Conservation (phyloP, 2,888 invertebrate species). For the Nycteola revayana region DNA sequence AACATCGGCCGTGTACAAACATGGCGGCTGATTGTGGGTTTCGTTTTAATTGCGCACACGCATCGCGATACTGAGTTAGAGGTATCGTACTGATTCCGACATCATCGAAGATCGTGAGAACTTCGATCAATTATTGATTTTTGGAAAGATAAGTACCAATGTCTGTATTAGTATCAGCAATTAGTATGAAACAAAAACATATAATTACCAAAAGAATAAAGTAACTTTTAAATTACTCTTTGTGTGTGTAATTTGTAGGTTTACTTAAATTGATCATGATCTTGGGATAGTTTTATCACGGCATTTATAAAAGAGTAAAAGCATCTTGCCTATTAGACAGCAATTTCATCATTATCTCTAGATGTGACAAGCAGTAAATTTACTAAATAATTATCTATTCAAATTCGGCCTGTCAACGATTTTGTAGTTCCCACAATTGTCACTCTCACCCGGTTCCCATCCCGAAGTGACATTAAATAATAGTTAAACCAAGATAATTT, state of each 20-base stretch:
- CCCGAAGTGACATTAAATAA: slow-evolving; percentile 68
- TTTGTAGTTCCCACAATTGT: slow-evolving; percentile 64
- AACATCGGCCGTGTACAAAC: slow-evolving; percentile 81
- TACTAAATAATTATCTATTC: slow-evolving; percentile 58
- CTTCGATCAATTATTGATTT: slow-evolving; percentile 68
- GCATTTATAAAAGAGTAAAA: slow-evolving; percentile 34
- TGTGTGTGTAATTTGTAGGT: slow-evolving; percentile 13
- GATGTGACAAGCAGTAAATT: slow-evolving; percentile 45
- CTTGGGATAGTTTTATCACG: slow-evolving; percentile 26
- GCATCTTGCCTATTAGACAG: slow-evolving; percentile 24
- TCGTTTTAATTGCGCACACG: slow-evolving; percentile 81
- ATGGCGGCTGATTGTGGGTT: slow-evolving; percentile 81
- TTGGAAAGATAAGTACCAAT: slow-evolving; percentile 38
- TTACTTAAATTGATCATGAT: slow-evolving; percentile 21
- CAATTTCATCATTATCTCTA: slow-evolving; percentile 34
- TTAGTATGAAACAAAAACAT: slow-evolving; percentile 29
- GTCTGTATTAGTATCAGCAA: slow-evolving; percentile 16
- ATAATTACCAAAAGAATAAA: slow-evolving; percentile 23
- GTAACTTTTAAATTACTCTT: slow-evolving; percentile 27
- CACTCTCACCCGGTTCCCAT: slow-evolving; percentile 61
- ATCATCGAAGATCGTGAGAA: slow-evolving; percentile 66
- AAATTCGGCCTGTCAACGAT: slow-evolving; percentile 54
- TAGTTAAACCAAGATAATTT: slow-evolving; percentile 70
- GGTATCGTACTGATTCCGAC: slow-evolving; percentile 64
- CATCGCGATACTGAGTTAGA: slow-evolving; percentile 72